Evolutionary conservation across 1,140 invertebrate genomes (phyloP).

Genomic region (Papilio polyxenes): DNA sequence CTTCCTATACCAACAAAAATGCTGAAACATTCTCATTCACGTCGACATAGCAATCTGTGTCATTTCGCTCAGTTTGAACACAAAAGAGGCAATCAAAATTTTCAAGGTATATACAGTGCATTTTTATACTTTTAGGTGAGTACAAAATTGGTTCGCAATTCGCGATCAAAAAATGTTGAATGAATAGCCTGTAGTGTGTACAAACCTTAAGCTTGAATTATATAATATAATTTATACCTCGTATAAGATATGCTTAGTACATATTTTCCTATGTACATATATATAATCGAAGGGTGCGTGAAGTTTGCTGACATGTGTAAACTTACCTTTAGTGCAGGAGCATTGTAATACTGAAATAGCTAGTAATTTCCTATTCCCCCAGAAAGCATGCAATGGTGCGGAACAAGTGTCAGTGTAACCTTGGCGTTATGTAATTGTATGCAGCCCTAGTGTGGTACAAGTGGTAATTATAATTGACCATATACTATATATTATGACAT

Average conservation of each 20-base stretch:
- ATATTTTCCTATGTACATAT: not conserved
- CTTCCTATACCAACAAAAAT: not conserved
- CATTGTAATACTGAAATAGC: constrained; percentile 50
- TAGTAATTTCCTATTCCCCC: constrained; percentile 60
- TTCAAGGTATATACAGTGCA: not conserved
- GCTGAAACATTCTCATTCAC: constrained; percentile 24
- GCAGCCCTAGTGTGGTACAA: constrained; percentile 61
- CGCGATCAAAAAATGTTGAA: not conserved
- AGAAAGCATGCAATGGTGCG: constrained; percentile 61
- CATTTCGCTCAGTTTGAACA: constrained; percentile 8
- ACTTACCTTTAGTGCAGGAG: not conserved
- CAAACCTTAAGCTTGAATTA: not conserved
- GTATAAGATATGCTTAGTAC: not conserved
- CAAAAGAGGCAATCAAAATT: constrained; percentile 35
- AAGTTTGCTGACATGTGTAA: not conserved
- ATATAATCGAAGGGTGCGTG: not conserved
- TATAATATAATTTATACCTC: not conserved
- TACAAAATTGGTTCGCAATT: too few species aligned
- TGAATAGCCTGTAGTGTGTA: not conserved
- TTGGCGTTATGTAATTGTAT: constrained; percentile 65
- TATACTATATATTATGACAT: not conserved
- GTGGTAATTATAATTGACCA: constrained; percentile 46
- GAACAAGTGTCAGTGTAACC: constrained; percentile 63
- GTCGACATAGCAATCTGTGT: constrained; percentile 11
- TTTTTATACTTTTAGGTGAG: too few species aligned